Percentiles rank a stretch among this genome's conserved stretches.
These are phyloP conservation scores for Tetraneura akinire DNA, from an alignment of 1,140 invertebrate species.

Conservation along the genomic window DNA sequence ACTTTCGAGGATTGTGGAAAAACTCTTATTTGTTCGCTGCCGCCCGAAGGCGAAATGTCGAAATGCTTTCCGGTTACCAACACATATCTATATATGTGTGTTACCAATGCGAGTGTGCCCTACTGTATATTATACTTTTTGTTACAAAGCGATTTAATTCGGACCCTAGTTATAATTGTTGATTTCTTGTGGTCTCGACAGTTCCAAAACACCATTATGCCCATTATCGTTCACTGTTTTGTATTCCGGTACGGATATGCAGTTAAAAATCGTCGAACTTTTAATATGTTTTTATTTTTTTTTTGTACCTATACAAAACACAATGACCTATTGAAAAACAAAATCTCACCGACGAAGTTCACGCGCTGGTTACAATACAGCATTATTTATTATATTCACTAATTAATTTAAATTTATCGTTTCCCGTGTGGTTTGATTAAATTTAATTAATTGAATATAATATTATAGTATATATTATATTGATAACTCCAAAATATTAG, in stretches of 20 bases:
- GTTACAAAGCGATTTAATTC: neutral
- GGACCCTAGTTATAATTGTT: neutral
- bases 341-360: neutral
- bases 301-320: too few species aligned
- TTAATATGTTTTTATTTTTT: too few species aligned
- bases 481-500: too few species aligned
- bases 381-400: too few species aligned
- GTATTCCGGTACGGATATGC: neutral
- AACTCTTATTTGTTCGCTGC: neutral
- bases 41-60: neutral
- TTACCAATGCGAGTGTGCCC: neutral
- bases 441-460: too few species aligned
- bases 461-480: too few species aligned
- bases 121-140: neutral
- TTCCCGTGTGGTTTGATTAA: too few species aligned
- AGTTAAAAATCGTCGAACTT: too few species aligned
- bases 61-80: conserved; percentile 1
- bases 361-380: too few species aligned
- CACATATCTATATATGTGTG: neutral
- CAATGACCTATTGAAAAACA: neutral
- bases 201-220: neutral
- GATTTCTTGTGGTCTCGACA: neutral
- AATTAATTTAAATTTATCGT: too few species aligned
- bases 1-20: neutral
- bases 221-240: neutral